These are phyloP conservation scores for Parapristionchus giblindavisi DNA, from an alignment of 2,888 invertebrate genomes.

Conservation along the genomic window DNA sequence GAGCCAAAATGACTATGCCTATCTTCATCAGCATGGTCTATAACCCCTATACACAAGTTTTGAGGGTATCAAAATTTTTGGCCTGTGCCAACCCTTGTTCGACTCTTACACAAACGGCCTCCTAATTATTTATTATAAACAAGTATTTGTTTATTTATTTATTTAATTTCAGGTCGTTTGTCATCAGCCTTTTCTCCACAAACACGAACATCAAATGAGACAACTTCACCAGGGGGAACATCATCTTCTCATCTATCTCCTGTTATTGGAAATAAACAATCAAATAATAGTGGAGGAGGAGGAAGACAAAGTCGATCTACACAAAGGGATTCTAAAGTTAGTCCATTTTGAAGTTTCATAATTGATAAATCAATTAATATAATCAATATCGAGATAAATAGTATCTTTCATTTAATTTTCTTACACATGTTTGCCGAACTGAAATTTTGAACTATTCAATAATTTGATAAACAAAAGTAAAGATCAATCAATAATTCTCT, in stretches of 20 bases:
- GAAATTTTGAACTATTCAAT: background rate
- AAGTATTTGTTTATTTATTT: background rate
- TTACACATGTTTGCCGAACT: background rate
- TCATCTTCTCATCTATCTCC: constrained; percentile 33
- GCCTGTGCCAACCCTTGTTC: too few species aligned
- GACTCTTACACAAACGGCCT: too few species aligned
- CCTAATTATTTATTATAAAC: too few species aligned
- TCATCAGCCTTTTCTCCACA: constrained; percentile 32
- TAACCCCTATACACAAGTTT: too few species aligned
- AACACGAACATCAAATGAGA: constrained; percentile 23
- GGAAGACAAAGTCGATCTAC: constrained; percentile 28
- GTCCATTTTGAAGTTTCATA: too few species aligned
- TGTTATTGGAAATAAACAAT: constrained; percentile 10
- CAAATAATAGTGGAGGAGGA: constrained; percentile 15
- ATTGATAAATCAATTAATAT: too few species aligned
- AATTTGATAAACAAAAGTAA: constrained; percentile 6
- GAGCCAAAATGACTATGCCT: too few species aligned
- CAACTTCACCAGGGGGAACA: constrained; percentile 30
- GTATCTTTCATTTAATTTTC: background rate
- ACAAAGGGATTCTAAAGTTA: background rate
- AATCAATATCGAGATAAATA: too few species aligned
- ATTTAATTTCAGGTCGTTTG: background rate
- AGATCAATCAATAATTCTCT: background rate
- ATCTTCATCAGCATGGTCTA: too few species aligned
- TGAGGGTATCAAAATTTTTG: too few species aligned